Evolutionary conservation across 2,797 vertebrate species (phyloP).

Genomic region (Ficedula albicollis): DNA sequence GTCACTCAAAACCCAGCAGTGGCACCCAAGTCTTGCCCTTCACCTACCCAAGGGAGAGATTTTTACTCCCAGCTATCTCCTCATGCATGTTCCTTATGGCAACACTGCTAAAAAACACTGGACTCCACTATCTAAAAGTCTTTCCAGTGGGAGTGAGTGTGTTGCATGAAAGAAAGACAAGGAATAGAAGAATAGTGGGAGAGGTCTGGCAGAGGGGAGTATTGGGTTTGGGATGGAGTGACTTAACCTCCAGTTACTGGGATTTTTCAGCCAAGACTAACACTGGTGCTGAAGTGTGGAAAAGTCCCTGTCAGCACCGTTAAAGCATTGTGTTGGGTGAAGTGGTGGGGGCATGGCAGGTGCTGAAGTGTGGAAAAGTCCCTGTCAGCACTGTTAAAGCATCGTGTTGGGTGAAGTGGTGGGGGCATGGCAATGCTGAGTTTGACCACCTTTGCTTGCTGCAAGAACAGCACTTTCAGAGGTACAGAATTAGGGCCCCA

Average conservation of each 20-base stretch:
- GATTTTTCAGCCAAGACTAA: conserved; percentile 18
- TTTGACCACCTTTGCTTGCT: neutral
- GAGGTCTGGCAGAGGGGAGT: neutral
- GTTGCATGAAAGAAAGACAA: neutral
- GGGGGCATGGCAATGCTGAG: neutral
- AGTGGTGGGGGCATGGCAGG: neutral
- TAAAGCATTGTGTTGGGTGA: neutral
- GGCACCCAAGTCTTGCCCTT: neutral
- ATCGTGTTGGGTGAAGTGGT: neutral
- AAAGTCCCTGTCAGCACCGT: conserved; percentile 25
- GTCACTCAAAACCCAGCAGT: neutral
- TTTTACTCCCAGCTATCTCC: neutral
- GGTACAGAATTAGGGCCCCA: accelerated
- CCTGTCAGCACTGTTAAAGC: conserved; percentile 11
- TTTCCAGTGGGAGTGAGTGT: accelerated
- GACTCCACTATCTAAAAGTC: neutral
- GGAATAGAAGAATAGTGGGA: neutral
- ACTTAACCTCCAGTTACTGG: neutral
- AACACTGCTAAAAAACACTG: neutral
- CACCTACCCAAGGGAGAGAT: neutral
- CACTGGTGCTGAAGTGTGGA: neutral
- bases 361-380: conserved; percentile 21
- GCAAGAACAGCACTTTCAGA: neutral
- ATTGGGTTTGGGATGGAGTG: neutral
- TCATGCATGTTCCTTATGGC: neutral